A percentile compares a stretch with the other conserved stretches of the same genome.
phyloP scores from a whole-genome alignment of 2,888 invertebrate genomes.

The Dastarcus helophoroides region DNA sequence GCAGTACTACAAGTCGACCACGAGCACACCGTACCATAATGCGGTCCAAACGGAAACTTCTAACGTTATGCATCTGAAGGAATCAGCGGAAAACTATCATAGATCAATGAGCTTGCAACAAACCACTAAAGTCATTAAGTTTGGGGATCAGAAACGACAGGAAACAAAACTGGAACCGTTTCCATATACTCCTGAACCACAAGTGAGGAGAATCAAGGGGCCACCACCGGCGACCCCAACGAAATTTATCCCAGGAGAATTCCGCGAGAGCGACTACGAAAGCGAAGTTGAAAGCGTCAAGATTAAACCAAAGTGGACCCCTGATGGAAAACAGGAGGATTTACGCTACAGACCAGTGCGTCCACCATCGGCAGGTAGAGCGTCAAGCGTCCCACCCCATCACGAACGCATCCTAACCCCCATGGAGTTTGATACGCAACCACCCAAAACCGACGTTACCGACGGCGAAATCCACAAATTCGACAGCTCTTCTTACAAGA shows the following conservation, averaged over 20 bases:
- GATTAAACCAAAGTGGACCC: constrained; percentile 54
- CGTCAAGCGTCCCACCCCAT: constrained; percentile 41
- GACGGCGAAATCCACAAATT: constrained; percentile 15
- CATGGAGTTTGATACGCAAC: constrained; percentile 49
- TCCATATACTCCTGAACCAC: constrained; percentile 34
- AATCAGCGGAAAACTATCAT: constrained; percentile 52
- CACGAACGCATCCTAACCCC: constrained; percentile 44
- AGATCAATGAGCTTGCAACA: constrained; percentile 57
- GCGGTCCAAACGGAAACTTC: constrained; percentile 56
- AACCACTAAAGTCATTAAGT: constrained; percentile 56
- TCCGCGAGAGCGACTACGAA: constrained; percentile 58
- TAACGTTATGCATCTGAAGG: constrained; percentile 58
- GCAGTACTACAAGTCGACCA: constrained; percentile 45
- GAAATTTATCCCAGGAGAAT: constrained; percentile 54
- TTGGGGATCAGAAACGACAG: constrained; percentile 39
- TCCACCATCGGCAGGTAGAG: constrained; percentile 40
- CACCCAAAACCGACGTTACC: constrained; percentile 24
- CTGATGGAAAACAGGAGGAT: constrained; percentile 46
- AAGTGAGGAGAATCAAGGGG: constrained; percentile 29
- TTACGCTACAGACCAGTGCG: constrained; percentile 50
- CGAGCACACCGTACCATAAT: constrained; percentile 46
- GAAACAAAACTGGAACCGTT: constrained; percentile 39
- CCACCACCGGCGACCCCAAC: constrained; percentile 47
- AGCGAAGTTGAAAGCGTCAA: constrained; percentile 51
- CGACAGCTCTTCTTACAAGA: constrained; percentile 21